A percentile compares a stretch with the other conserved stretches of the same genome.
Evolutionary conservation across 1,140 invertebrate genomes (phyloP).

Genomic region (Pogonomyrmex barbatus): DNA sequence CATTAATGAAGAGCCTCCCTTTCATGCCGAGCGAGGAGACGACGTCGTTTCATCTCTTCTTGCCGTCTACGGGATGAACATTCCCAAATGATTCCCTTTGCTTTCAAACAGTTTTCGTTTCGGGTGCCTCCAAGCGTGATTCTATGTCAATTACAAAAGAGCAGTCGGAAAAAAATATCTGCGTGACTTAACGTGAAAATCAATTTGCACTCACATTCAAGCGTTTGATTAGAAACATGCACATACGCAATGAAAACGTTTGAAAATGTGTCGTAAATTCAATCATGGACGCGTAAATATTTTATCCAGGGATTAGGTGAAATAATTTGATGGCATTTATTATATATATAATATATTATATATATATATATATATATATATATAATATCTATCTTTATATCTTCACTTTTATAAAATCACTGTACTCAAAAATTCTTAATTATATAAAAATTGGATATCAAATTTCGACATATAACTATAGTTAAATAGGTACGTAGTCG

Average conservation of each 20-base stretch:
- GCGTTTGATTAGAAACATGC: background rate
- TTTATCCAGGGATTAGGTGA: background rate
- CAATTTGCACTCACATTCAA: background rate
- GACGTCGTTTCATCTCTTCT: conserved; percentile 27
- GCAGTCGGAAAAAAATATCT: conserved; percentile 31
- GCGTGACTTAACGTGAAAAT: background rate
- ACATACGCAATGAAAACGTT: background rate
- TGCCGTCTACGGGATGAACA: background rate
- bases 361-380: no score
- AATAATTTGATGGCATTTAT: background rate
- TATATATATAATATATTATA: no score
- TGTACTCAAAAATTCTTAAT: conserved; percentile 14
- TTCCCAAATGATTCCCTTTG: conserved; percentile 16
- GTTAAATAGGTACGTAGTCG: background rate
- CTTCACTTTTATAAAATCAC: background rate
- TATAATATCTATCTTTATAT: background rate
- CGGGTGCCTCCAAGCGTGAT: background rate
- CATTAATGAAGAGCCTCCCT: conserved; percentile 32
- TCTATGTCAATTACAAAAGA: conserved; percentile 22
- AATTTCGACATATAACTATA: background rate
- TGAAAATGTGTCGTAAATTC: background rate
- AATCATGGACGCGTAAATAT: background rate
- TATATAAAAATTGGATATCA: background rate
- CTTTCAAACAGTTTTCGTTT: background rate
- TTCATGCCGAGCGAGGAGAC: background rate